Evolutionary conservation across 2,888 invertebrate species (phyloP).

Genomic region (Criorhina ranunculi): DNA sequence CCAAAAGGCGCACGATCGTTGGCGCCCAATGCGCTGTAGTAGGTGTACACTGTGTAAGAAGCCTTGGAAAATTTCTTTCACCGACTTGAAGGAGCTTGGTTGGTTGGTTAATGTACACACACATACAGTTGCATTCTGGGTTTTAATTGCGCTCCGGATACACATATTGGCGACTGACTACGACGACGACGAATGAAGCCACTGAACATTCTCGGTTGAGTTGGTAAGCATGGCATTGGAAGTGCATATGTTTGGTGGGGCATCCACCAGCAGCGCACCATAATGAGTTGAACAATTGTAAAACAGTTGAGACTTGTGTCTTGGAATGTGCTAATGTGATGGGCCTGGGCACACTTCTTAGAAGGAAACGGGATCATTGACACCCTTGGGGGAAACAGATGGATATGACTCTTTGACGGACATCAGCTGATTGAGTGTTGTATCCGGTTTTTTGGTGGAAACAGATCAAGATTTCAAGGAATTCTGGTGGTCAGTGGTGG

Average conservation of each 20-base stretch:
- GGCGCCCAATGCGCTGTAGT: slow-evolving; percentile 38
- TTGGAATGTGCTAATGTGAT: slow-evolving; percentile 51
- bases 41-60: slow-evolving; percentile 3
- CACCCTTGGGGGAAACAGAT: slow-evolving; percentile 32
- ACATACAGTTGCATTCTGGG: too few species aligned
- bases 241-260: slow-evolving; percentile 32
- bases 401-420: not conserved
- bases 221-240: slow-evolving; percentile 51
- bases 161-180: slow-evolving; percentile 49
- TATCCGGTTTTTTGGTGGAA: slow-evolving; percentile 2
- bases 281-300: slow-evolving; percentile 53
- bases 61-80: slow-evolving; percentile 18
- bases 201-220: slow-evolving; percentile 62
- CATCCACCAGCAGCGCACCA: slow-evolving; percentile 8
- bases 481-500: not conserved
- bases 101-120: not conserved
- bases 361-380: slow-evolving; percentile 58
- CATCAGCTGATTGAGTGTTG: not conserved
- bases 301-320: slow-evolving; percentile 48
- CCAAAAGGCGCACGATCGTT: slow-evolving; percentile 43
- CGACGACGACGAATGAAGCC: slow-evolving; percentile 55
- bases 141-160: slow-evolving; percentile 48
- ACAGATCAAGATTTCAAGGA: not conserved
- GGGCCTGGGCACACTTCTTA: slow-evolving; percentile 48
- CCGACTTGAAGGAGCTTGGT: slow-evolving; percentile 12